These are phyloP conservation scores for Dascyllus trimaculatus DNA, from an alignment of 2,113 vertebrate genomes.

Conservation along the genomic window DNA sequence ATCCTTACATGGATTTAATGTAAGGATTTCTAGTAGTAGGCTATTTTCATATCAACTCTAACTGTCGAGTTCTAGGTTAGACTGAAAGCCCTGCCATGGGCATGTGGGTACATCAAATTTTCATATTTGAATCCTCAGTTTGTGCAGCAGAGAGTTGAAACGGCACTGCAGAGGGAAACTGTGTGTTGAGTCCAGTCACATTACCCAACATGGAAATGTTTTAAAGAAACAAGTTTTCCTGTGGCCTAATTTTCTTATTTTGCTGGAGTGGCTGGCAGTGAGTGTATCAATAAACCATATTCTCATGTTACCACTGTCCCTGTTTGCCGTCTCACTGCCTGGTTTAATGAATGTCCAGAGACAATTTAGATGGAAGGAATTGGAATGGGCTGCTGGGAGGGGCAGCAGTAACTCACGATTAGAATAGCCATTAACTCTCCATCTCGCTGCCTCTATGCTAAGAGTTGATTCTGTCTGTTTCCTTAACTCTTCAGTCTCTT, in stretches of 20 bases:
- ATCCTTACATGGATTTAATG: neutral
- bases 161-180: constrained; percentile 13
- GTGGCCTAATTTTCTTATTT: constrained; percentile 52
- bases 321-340: constrained; percentile 52
- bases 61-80: constrained; percentile 7
- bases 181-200: constrained; percentile 8
- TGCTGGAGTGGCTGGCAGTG: constrained; percentile 42
- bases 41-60: constrained; percentile 1
- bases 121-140: constrained; percentile 10
- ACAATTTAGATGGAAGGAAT: constrained; percentile 69
- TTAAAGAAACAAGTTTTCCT: constrained; percentile 36
- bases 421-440: constrained; percentile 58
- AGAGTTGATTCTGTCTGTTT: constrained; percentile 9
- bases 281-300: constrained; percentile 65
- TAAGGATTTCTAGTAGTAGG: constrained; percentile 2
- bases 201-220: constrained; percentile 27
- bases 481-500: constrained; percentile 20
- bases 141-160: constrained; percentile 9
- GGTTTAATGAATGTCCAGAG: constrained; percentile 76
- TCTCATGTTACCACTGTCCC: constrained; percentile 63
- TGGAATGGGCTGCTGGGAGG: constrained; percentile 51
- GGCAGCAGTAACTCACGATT: constrained; percentile 54
- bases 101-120: constrained; percentile 11
- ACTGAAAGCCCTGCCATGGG: neutral
- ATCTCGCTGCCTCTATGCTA: constrained; percentile 36